A percentile compares a stretch with the other conserved stretches of the same genome.
These are phyloP conservation scores for Lepidotrigona ventralis DNA, from an alignment of 1,140 invertebrate species.

Conservation along the genomic window DNA sequence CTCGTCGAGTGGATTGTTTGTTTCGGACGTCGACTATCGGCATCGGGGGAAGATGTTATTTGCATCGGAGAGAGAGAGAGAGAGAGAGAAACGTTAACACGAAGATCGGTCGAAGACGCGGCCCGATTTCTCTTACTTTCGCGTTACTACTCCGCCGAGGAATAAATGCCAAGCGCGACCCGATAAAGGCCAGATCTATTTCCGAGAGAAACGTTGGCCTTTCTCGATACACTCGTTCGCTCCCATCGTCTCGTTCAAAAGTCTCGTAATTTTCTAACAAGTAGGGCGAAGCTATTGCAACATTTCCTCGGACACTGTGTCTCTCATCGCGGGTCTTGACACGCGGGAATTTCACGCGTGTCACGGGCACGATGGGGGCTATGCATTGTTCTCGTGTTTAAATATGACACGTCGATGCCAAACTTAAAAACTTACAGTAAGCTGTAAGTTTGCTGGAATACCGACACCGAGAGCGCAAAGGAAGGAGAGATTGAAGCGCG, in stretches of 20 bases:
- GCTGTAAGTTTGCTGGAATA: too few relatives aligned
- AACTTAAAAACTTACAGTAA: too few relatives aligned
- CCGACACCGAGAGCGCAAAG: too few relatives aligned
- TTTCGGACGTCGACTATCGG: conserved; percentile 56
- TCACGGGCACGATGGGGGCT: too few relatives aligned
- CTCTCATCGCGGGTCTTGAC: too few relatives aligned
- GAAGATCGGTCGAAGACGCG: not conserved
- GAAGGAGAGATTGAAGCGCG: too few relatives aligned
- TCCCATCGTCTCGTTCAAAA: not conserved
- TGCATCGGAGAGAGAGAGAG: conserved; percentile 5
- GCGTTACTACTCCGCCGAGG: conserved; percentile 1
- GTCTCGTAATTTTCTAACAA: too few relatives aligned
- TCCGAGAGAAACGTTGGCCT: not conserved
- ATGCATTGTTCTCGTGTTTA: too few relatives aligned
- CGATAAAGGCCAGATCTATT: not conserved
- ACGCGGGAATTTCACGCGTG: too few relatives aligned
- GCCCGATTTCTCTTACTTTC: not conserved
- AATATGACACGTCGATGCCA: too few relatives aligned
- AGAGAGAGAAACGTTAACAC: conserved; percentile 41
- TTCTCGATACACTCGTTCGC: not conserved
- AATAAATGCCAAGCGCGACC: not conserved
- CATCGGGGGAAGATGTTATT: conserved; percentile 53
- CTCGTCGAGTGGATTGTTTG: conserved; percentile 61
- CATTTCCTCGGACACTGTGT: too few relatives aligned
- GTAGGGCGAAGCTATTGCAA: too few relatives aligned